Evolutionary conservation across 2,113 vertebrate genomes (phyloP).

Genomic region (Epinephelus fuscoguttatus): DNA sequence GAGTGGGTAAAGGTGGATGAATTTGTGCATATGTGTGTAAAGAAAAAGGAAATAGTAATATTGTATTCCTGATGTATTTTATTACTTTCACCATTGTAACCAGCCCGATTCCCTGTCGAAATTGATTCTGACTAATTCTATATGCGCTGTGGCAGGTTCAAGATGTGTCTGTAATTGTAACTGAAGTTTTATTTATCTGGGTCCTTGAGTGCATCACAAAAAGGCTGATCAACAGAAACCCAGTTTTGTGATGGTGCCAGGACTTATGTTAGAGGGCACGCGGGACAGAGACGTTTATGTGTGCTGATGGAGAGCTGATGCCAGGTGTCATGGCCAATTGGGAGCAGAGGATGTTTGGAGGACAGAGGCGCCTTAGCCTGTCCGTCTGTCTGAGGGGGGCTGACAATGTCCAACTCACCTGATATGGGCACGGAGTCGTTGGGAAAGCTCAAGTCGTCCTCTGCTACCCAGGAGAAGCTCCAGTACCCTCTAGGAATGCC

Average conservation of each 20-base stretch:
- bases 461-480: constrained; percentile 87
- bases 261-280: constrained; percentile 14
- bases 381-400: constrained; percentile 50
- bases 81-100: background rate
- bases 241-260: constrained; percentile 2
- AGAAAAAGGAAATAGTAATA: background rate
- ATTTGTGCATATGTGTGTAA: background rate
- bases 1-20: background rate
- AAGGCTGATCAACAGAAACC: constrained; percentile 4
- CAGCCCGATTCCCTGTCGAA: background rate
- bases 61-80: constrained; percentile 1
- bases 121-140: background rate
- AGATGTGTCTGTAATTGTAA: background rate
- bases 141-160: background rate
- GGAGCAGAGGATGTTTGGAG: constrained; percentile 28
- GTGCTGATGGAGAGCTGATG: constrained; percentile 62
- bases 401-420: constrained; percentile 80
- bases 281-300: constrained; percentile 58
- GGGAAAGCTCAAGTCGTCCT: constrained; percentile 82
- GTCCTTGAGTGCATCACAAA: constrained; percentile 9
- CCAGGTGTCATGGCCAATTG: constrained; percentile 50
- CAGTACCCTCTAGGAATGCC: constrained; percentile 79
- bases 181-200: background rate
- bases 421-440: constrained; percentile 49
- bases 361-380: constrained; percentile 23